Base-by-base conservation (phyloP, 2,797 vertebrate species). In the Cyprinodon diabolis region DNA sequence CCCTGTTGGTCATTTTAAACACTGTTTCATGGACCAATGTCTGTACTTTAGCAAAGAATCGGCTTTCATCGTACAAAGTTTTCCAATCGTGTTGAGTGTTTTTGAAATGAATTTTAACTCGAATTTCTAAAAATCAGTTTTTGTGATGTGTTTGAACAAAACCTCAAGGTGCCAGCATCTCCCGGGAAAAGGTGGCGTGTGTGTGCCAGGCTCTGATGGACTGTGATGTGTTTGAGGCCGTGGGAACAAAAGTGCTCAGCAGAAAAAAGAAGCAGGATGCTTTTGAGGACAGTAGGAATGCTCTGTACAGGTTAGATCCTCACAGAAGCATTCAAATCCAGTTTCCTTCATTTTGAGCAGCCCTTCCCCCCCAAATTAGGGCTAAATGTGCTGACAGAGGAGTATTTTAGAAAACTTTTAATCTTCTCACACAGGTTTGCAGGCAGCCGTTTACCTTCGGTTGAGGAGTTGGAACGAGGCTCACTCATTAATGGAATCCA, bases 171-270 rank as follows among this genome's bases (percentile, higher is more conserved):
- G 88, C 91, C 0, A 74, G 87, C 8, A 94, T 97, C 77, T 89
- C 95, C 21, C 95, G 97, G 14, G 90, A 93, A 66, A 96, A 97
- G 88, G 95, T 96, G 52, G 94, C 95, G 71, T 92, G 94, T 0
- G 94, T 98, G 4, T 99, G 97, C 83, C 98, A 99, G 66, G 95
- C 95, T 0, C 88, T 99, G 74, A 93, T 99, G 94, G 96, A 98
- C 80, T 96, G 95, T 74, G 95, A 93, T 66, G 95, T 97, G 68
- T 97, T 99, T 79, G 97, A 97, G 86, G 92, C 95, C 0, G 95
- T 99, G 77, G 95, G 94, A 0, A 96, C 94, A 1, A 95, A 89
- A 51, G 90, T 96, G 74, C 96, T 97, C 43, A 94, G 95, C 45
- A 96, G 94, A 91, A 95, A 96, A 76, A 96, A 94, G 72, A 95